Evolutionary conservation across 2,888 invertebrate genomes (phyloP).

Genomic region (Creontiades dilutus): DNA sequence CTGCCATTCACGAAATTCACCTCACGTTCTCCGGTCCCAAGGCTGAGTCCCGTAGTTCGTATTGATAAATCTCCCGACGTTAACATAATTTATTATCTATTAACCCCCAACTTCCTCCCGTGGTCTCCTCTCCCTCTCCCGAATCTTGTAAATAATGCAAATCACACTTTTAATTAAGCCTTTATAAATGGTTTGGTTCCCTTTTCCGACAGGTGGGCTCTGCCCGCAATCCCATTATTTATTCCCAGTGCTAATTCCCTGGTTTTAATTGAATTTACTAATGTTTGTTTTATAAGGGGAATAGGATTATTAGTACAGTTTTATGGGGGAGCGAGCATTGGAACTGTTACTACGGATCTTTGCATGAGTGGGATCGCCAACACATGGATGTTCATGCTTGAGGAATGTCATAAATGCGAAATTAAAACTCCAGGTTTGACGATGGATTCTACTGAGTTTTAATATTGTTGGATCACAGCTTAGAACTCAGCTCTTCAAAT

Average conservation of each 20-base stretch:
- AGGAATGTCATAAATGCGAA: background rate
- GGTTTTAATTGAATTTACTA: slow-evolving; percentile 31
- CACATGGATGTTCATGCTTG: background rate
- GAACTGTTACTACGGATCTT: slow-evolving; percentile 18
- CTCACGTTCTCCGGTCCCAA: slow-evolving; percentile 14
- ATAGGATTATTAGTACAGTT: background rate
- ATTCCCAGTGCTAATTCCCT: background rate
- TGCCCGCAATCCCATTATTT: slow-evolving; percentile 13
- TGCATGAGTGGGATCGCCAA: background rate
- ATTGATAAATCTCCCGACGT: slow-evolving; percentile 29
- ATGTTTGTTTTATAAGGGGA: slow-evolving; percentile 3
- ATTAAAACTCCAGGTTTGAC: too few relatives aligned
- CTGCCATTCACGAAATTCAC: slow-evolving; percentile 6
- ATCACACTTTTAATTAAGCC: slow-evolving; percentile 36
- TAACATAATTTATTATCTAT: slow-evolving; percentile 30
- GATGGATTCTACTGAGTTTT: too few relatives aligned
- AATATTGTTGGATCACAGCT: too few relatives aligned
- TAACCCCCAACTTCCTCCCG: background rate
- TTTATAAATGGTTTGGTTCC: slow-evolving; percentile 22
- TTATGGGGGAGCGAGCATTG: background rate
- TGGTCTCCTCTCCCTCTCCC: background rate
- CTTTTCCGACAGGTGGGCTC: slow-evolving; percentile 10
- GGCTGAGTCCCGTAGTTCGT: background rate
- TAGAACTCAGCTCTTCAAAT: too few relatives aligned
- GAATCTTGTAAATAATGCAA: slow-evolving; percentile 33